A percentile compares a stretch with the other conserved stretches of the same genome.
Evolutionary conservation across 1,140 invertebrate species (phyloP).

Genomic region (Steinernema feltiae): DNA sequence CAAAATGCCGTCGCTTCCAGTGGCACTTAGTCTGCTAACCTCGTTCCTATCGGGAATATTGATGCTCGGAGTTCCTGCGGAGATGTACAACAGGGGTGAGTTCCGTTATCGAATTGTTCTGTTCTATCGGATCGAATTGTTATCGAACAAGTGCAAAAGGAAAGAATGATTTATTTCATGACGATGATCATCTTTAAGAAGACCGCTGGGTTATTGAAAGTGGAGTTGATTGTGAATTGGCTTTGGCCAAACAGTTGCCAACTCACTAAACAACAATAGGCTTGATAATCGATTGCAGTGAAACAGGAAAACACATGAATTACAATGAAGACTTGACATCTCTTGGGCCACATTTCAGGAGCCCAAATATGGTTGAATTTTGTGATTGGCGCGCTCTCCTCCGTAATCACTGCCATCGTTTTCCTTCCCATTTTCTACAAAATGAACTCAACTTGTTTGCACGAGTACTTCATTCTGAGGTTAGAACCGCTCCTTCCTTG

Average conservation of each 20-base stretch:
- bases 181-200: no score
- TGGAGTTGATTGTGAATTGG: no score
- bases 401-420: slow-evolving; percentile 36
- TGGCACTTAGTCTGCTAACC: slow-evolving; percentile 54
- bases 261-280: no score
- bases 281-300: no score
- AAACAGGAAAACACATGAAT: no score
- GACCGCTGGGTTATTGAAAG: no score
- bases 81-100: slow-evolving; percentile 48
- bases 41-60: slow-evolving; percentile 52
- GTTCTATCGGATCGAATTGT: no score
- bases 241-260: no score
- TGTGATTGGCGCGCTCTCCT: slow-evolving; percentile 35
- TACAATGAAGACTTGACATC: not conserved
- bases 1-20: slow-evolving; percentile 47
- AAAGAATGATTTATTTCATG: no score
- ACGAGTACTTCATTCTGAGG: slow-evolving; percentile 54
- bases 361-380: slow-evolving; percentile 45
- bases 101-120: no score
- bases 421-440: slow-evolving; percentile 45
- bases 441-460: slow-evolving; percentile 45
- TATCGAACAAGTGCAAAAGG: no score
- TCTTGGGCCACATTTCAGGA: slow-evolving; percentile 30
- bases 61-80: slow-evolving; percentile 47
- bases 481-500: slow-evolving; percentile 20